Evolutionary conservation across 1,140 invertebrate species (phyloP).

Genomic region (Lordiphosa mommai): DNA sequence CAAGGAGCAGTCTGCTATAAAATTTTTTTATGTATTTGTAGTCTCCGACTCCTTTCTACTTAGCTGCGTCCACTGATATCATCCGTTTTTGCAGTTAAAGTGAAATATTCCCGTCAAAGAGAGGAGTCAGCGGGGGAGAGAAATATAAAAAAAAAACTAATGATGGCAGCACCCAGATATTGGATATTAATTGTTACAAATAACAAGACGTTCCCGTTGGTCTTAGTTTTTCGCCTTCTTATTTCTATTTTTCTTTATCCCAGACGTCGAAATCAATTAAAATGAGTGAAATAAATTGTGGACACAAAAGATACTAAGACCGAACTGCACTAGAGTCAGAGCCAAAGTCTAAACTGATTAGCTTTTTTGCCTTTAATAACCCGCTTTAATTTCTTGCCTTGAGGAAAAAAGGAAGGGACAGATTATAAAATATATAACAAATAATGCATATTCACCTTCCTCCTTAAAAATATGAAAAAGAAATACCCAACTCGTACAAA

Average conservation of each 20-base stretch:
- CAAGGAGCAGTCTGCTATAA: constrained; percentile 15
- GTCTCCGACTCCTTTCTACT: constrained; percentile 19
- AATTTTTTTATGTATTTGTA: constrained; percentile 4
- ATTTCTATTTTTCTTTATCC: not conserved
- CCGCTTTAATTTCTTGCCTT: too few species aligned
- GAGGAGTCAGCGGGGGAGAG: constrained; percentile 12
- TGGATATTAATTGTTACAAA: constrained; percentile 77
- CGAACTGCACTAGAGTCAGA: not conserved
- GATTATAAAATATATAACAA: too few species aligned
- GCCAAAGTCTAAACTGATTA: constrained; percentile 42
- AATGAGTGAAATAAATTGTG: constrained; percentile 71
- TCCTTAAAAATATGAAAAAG: too few species aligned
- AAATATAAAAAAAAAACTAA: constrained; percentile 53
- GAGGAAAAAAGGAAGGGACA: too few species aligned
- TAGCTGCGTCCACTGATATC: constrained; percentile 52
- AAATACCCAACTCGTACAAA: too few species aligned
- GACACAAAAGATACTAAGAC: constrained; percentile 40
- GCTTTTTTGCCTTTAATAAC: constrained; percentile 15
- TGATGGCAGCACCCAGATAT: constrained; percentile 62
- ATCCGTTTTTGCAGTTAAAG: constrained; percentile 49
- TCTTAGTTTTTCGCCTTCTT: constrained; percentile 4
- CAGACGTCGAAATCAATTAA: constrained; percentile 65
- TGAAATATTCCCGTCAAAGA: constrained; percentile 42
- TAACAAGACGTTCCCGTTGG: constrained; percentile 49
- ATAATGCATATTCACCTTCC: too few species aligned